Conservation (phyloP, 2,797 vertebrate species). For the Takifugu rubripes region DNA sequence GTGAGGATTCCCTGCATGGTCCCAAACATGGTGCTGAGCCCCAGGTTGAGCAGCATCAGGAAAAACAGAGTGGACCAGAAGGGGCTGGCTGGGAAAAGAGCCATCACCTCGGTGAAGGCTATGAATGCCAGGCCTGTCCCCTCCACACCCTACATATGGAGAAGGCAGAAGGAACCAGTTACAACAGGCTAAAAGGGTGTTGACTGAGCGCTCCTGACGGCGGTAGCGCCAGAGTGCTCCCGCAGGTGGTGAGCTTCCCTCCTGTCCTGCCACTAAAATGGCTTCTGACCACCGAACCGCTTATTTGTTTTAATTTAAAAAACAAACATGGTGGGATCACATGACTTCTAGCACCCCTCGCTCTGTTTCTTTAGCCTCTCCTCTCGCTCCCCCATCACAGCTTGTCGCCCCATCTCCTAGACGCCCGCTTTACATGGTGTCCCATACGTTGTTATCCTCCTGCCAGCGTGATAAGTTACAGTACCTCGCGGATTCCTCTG, state of each 20-base stretch:
- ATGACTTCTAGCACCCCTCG: slow-evolving; percentile 1
- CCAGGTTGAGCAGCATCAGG: slow-evolving; percentile 95
- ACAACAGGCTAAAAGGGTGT: not conserved
- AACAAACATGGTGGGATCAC: slow-evolving; percentile 25
- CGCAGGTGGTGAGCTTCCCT: no score
- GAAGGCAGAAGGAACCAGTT: not conserved
- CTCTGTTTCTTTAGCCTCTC: slow-evolving; percentile 46
- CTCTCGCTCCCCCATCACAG: slow-evolving; percentile 43
- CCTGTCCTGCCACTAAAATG: not conserved
- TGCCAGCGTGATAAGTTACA: slow-evolving; percentile 28
- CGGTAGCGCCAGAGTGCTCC: no score
- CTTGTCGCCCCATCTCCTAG: slow-evolving; percentile 20
- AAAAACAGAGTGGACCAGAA: slow-evolving; percentile 98
- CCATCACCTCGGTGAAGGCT: slow-evolving; percentile 97
- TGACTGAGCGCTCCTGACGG: not conserved
- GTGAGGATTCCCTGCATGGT: slow-evolving; percentile 97
- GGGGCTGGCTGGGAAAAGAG: slow-evolving; percentile 91
- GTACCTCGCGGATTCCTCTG: slow-evolving; percentile 24
- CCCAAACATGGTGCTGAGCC: slow-evolving; percentile 97
- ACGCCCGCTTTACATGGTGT: slow-evolving; percentile 7
- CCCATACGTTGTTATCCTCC: slow-evolving; percentile 28
- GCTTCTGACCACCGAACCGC: not conserved
- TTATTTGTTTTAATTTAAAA: not conserved
- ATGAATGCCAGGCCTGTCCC: slow-evolving; percentile 97
- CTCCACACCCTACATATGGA: slow-evolving; percentile 83